phyloP scores from a whole-genome alignment of 2,888 invertebrate species.

The Euclidia mi region DNA sequence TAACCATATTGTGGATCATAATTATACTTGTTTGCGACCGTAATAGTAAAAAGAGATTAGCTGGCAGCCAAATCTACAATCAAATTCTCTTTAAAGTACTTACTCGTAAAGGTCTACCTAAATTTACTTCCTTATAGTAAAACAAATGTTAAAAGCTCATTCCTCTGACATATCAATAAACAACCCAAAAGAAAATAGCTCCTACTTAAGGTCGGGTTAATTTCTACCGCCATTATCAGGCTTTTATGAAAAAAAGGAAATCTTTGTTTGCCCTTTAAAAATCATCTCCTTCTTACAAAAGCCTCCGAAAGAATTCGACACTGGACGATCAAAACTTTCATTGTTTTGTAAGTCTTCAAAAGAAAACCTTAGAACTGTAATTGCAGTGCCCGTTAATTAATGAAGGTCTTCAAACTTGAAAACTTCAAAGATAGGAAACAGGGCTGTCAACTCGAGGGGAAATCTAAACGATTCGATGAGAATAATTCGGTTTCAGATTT shows the following conservation, averaged over 20 bases:
- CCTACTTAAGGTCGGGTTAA: constrained; percentile 26
- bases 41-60: too few relatives aligned
- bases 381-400: constrained; percentile 81
- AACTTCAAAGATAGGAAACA: constrained; percentile 46
- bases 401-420: constrained; percentile 66
- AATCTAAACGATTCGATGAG: background rate
- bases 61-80: too few relatives aligned
- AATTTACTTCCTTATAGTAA: too few relatives aligned
- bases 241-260: constrained; percentile 24
- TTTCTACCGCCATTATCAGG: constrained; percentile 30
- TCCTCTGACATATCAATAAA: background rate
- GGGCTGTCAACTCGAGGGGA: constrained; percentile 37
- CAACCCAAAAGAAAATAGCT: constrained; percentile 3
- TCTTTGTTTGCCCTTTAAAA: constrained; percentile 35
- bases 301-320: constrained; percentile 45
- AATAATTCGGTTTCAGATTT: background rate
- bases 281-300: constrained; percentile 26
- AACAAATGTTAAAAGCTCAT: background rate
- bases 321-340: constrained; percentile 46
- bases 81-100: too few relatives aligned
- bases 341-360: constrained; percentile 41
- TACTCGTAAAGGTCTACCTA: too few relatives aligned
- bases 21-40: too few relatives aligned
- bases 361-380: constrained; percentile 71
- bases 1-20: too few relatives aligned